These are phyloP conservation scores for Amphibalanus amphitrite DNA, from an alignment of 1,140 invertebrate genomes.

Conservation along the genomic window DNA sequence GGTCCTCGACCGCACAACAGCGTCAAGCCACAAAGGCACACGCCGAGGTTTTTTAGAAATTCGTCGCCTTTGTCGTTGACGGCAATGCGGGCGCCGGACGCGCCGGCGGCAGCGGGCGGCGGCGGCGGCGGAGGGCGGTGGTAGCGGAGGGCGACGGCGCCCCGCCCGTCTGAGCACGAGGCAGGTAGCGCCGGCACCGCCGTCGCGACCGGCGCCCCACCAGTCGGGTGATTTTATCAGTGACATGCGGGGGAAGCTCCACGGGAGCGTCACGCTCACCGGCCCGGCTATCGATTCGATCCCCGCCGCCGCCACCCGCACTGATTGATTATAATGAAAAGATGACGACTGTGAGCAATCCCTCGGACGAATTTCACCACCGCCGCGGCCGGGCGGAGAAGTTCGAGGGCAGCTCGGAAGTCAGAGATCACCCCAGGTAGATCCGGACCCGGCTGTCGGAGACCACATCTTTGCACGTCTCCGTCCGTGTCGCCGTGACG, in stretches of 20 bases:
- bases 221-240: neutral
- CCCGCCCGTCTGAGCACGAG: no score
- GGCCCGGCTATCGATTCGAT: neutral
- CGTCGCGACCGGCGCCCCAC: neutral
- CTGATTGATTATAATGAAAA: constrained; percentile 2
- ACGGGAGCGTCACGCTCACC: neutral
- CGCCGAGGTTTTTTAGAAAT: neutral
- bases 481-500: no score
- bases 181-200: neutral
- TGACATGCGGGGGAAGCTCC: neutral
- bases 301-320: no score
- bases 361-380: neutral
- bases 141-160: neutral
- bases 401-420: no score
- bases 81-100: neutral
- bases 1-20: neutral
- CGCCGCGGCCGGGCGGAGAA: no score
- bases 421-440: no score
- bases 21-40: neutral
- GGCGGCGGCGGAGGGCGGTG: no score
- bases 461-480: no score
- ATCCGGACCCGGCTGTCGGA: no score
- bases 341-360: neutral
- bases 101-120: no score
- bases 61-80: neutral